Evolutionary conservation across 2,888 invertebrate genomes (phyloP), one percentile per base, ranked within the genome.

Genomic region (Anodontia alba): DNA sequence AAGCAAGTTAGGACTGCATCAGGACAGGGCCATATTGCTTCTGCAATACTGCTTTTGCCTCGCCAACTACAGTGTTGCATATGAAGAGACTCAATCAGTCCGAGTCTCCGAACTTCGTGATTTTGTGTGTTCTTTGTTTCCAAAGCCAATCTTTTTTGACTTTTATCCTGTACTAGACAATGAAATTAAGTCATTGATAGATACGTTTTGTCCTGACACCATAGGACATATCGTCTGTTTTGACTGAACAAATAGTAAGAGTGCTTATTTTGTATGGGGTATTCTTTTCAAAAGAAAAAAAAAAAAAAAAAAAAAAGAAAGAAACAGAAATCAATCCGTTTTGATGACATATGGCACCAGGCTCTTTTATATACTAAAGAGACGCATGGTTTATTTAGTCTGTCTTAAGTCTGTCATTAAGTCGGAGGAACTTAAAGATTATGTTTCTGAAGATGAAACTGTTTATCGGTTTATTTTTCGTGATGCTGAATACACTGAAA

Each of bases 281-380:
- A 68, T 68, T 38, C 73, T 31, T 23, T 42, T 29, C 68, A 78
- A 26, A 68, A 23, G 3, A 15, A 42, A n/a, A 0, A 20, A 23
- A n/a, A n/a, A n/a, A n/a, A n/a, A n/a, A n/a, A n/a, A n/a, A n/a
- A n/a, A n/a, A n/a, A n/a, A n/a, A n/a, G n/a, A n/a, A n/a, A n/a
- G n/a, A n/a, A n/a, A n/a, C n/a, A n/a, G n/a, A n/a, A n/a, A n/a
- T n/a, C n/a, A n/a, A n/a, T 42, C 0, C 17, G 38, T 42, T 78
- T 78, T 17, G 10, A 68, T 54, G 73, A 73, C 26, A 5, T 78
- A n/a, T 78, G 73, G n/a, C 23, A 17, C 33, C 1, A 67, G 73
- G 29, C n/a, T 73, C 0, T 77, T 78, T 38, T 78, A 73, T 31
- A 51, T 15, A 17, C 10, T 78, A 23, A 78, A 78, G 29, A 73